Conservation (phyloP, 2,888 invertebrate species). For the Meta bourneti region DNA sequence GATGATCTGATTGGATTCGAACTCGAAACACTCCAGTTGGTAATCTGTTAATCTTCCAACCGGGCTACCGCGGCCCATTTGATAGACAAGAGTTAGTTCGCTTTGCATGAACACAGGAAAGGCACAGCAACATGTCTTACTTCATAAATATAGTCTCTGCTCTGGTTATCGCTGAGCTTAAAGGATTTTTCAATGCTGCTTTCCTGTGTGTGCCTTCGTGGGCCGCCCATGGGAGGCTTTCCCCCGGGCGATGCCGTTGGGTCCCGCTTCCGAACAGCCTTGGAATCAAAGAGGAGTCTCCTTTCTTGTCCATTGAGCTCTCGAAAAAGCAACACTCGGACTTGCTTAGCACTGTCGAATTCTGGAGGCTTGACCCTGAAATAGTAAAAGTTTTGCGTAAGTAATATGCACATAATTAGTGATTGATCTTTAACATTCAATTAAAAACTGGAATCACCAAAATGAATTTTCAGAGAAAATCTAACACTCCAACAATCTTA, state of each 20-base stretch:
- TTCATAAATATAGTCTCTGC: conserved; percentile 66
- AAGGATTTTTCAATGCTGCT: conserved; percentile 71
- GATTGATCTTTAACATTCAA: no score
- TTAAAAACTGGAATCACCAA: no score
- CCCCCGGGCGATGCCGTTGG: conserved; percentile 21
- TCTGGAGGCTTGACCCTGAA: conserved; percentile 79
- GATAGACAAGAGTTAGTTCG: no score
- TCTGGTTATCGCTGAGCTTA: conserved; percentile 55
- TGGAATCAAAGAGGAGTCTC: conserved; percentile 90
- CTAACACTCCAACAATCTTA: no score
- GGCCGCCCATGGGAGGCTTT: neutral
- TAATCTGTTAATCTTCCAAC: no score
- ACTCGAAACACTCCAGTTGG: no score
- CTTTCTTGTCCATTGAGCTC: conserved; percentile 92
- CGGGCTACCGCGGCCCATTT: no score
- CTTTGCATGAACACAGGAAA: no score
- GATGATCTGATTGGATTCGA: no score
- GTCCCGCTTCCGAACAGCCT: conserved; percentile 76
- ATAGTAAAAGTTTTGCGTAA: neutral
- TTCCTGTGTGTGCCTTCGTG: conserved; percentile 38
- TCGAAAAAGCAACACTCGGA: conserved; percentile 90
- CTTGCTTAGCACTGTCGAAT: conserved; percentile 79
- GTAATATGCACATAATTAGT: neutral
- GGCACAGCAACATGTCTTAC: conserved; percentile 11
- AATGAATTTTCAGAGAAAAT: no score